Conservation (phyloP, 1,140 invertebrate species). For the Hyles euphorbiae region DNA sequence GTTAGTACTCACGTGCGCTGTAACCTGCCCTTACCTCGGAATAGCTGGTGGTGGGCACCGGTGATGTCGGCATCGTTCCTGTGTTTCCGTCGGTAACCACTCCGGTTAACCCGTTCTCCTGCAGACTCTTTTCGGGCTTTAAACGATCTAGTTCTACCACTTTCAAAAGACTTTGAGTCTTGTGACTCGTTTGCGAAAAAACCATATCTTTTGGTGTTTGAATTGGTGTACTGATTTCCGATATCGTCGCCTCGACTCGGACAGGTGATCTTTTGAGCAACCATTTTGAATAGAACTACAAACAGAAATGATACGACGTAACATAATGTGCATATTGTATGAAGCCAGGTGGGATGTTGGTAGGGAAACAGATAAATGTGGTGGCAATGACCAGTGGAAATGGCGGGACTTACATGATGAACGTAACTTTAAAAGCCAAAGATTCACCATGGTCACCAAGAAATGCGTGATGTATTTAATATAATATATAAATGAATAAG, state of each 20-base stretch:
- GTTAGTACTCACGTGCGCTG: constrained; percentile 54
- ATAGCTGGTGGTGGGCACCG: constrained; percentile 49
- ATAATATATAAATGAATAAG: too few relatives aligned
- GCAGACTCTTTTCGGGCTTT: constrained; percentile 61
- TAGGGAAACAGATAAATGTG: constrained; percentile 4
- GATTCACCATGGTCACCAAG: too few relatives aligned
- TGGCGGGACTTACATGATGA: too few relatives aligned
- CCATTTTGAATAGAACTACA: constrained; percentile 75
- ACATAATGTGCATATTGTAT: constrained; percentile 69
- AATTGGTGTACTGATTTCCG: constrained; percentile 55
- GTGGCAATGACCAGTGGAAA: neutral
- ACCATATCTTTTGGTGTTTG: constrained; percentile 70
- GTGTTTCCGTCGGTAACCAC: constrained; percentile 46
- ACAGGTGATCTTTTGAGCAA: constrained; percentile 71
- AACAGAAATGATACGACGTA: constrained; percentile 73
- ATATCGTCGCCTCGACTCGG: constrained; percentile 67
- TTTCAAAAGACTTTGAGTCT: constrained; percentile 67
- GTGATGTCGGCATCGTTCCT: constrained; percentile 29
- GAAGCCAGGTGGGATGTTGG: constrained; percentile 37
- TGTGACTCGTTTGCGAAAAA: constrained; percentile 72
- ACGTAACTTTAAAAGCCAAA: too few relatives aligned
- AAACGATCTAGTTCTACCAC: constrained; percentile 70
- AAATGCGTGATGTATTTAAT: too few relatives aligned
- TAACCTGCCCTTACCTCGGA: constrained; percentile 55
- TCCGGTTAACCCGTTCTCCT: constrained; percentile 54